phyloP scores from a whole-genome alignment of 2,888 invertebrate species.

The Cosmorhoe ocellata region DNA sequence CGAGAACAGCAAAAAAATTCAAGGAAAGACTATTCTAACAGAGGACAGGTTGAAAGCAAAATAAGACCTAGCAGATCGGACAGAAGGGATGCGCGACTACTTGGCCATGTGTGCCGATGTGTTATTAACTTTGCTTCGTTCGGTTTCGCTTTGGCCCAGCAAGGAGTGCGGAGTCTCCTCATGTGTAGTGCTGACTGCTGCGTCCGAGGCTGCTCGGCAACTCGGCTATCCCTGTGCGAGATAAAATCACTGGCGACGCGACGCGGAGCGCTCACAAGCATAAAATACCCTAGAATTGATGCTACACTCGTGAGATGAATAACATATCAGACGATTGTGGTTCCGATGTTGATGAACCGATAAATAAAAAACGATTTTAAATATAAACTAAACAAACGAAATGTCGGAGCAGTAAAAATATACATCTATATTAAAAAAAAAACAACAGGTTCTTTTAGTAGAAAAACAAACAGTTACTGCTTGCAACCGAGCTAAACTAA shows the following conservation, averaged over 20 bases:
- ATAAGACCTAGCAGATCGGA: slow-evolving; percentile 80
- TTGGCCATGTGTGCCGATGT: slow-evolving; percentile 77
- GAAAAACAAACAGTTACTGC: too few relatives aligned
- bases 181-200: slow-evolving; percentile 83
- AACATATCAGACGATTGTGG: slow-evolving; percentile 35
- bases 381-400: background rate
- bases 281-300: slow-evolving; percentile 49
- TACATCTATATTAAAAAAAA: too few relatives aligned
- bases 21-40: slow-evolving; percentile 68
- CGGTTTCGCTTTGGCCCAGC: slow-evolving; percentile 89
- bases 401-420: slow-evolving; percentile 11
- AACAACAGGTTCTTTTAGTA: too few relatives aligned
- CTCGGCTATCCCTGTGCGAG: slow-evolving; percentile 82
- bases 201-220: slow-evolving; percentile 66
- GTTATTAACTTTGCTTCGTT: slow-evolving; percentile 85
- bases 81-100: slow-evolving; percentile 81
- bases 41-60: slow-evolving; percentile 75
- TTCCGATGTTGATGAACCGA: slow-evolving; percentile 16
- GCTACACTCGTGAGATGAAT: slow-evolving; percentile 28
- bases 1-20: slow-evolving; percentile 47
- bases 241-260: slow-evolving; percentile 74
- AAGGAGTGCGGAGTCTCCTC: slow-evolving; percentile 90
- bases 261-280: slow-evolving; percentile 49
- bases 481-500: too few relatives aligned
- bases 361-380: background rate